Percentiles rank a stretch among this genome's conserved stretches.
Conservation (phyloP, 2,888 invertebrate genomes). For the Pomacea canaliculata region DNA sequence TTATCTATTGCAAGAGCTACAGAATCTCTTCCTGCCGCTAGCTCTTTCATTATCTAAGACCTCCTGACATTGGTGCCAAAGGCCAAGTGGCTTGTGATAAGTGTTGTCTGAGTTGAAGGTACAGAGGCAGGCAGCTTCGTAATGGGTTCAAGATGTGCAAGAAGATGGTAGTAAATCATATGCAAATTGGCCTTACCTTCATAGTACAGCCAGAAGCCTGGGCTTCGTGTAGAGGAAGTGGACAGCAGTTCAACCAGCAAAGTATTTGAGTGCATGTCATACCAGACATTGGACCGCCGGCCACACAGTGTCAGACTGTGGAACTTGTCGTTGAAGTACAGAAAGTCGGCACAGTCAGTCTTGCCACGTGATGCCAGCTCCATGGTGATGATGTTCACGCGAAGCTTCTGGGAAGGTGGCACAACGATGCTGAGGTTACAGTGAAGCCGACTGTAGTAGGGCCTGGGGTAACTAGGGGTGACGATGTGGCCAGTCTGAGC, state of each 20-base stretch:
- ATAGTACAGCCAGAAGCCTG: slow-evolving; percentile 66
- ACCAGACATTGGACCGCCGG: slow-evolving; percentile 49
- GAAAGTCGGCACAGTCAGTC: slow-evolving; percentile 56
- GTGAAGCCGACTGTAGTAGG: slow-evolving; percentile 30
- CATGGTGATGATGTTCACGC: slow-evolving; percentile 59
- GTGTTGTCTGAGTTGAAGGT: background rate
- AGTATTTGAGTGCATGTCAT: slow-evolving; percentile 43
- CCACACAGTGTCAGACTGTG: slow-evolving; percentile 61
- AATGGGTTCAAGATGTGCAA: too few relatives aligned
- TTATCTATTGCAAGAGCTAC: too few relatives aligned
- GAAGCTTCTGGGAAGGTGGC: slow-evolving; percentile 49
- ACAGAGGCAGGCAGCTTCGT: too few relatives aligned
- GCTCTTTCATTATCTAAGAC: too few relatives aligned
- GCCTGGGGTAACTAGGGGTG: slow-evolving; percentile 58
- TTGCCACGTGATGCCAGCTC: slow-evolving; percentile 51
- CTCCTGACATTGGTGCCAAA: too few relatives aligned
- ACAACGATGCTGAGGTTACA: slow-evolving; percentile 52
- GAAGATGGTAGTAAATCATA: too few relatives aligned
- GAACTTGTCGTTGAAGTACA: slow-evolving; percentile 53
- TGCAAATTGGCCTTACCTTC: slow-evolving; percentile 52
- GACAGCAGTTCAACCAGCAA: slow-evolving; percentile 52
- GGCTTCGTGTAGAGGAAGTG: slow-evolving; percentile 45
- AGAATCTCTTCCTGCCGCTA: too few relatives aligned
- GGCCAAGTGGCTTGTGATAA: too few relatives aligned
- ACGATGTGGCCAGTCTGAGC: slow-evolving; percentile 58